Conservation (phyloP, 64 coral and sea anemone genomes). For the Catalaphyllia jardinei region DNA sequence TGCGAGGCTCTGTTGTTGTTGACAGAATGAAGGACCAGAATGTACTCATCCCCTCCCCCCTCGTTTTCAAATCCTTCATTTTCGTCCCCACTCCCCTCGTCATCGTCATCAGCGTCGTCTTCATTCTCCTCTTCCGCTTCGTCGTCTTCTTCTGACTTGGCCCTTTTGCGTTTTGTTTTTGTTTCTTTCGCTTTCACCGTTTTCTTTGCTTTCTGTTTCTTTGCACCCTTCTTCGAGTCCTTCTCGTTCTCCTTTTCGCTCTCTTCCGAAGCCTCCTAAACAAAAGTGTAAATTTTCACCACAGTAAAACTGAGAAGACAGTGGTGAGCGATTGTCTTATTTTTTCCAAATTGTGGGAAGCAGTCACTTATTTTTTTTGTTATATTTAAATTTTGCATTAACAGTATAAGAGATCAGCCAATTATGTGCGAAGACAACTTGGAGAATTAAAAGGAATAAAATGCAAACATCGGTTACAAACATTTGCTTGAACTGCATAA, state of each 20-base stretch:
- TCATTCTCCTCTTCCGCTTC: conserved; percentile 25
- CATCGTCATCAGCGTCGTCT: conserved; percentile 1
- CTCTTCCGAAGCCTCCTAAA: conserved; percentile 26
- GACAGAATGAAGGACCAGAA: conserved; percentile 53
- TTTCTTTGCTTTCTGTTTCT: conserved; percentile 1
- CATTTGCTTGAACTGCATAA: too few relatives aligned
- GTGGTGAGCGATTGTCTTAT: too few relatives aligned
- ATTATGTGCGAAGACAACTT: too few relatives aligned
- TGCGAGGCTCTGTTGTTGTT: conserved; percentile 50
- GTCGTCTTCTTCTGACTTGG: not conserved
- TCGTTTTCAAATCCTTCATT: conserved; percentile 15
- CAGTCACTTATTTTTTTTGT: too few relatives aligned
- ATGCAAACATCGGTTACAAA: too few relatives aligned
- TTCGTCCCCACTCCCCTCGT: conserved; percentile 43
- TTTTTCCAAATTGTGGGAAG: too few relatives aligned
- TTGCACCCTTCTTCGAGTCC: not conserved
- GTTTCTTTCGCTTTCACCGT: conserved; percentile 27
- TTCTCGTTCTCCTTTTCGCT: conserved; percentile 30
- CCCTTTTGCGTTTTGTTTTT: conserved; percentile 45
- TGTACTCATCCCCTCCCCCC: conserved; percentile 34
- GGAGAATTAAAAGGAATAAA: too few relatives aligned
- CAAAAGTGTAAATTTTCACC: not conserved
- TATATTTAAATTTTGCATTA: too few relatives aligned
- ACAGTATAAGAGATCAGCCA: too few relatives aligned
- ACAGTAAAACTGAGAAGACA: too few relatives aligned